Base-by-base conservation (phyloP, 1,140 invertebrate species). In the Carposina sasakii region DNA sequence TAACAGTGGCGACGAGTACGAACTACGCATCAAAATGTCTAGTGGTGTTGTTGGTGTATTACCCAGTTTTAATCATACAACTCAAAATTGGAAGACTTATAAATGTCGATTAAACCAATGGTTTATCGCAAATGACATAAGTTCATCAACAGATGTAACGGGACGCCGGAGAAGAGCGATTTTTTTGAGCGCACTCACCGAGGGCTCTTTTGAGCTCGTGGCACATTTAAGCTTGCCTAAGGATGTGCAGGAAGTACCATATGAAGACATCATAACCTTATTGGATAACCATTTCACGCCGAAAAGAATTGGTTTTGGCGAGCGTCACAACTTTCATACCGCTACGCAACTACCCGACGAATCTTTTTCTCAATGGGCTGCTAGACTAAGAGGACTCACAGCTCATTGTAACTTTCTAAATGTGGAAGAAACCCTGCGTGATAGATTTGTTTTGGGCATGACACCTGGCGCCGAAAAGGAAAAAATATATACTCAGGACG, bases 241-340 rank as follows among this genome's bases (percentile, higher is more conserved):
- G 1, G 21, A 34, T 6, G 8, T 52, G 2, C 41, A 52, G n/a
- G 22, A 44, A 15, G 17, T 19, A 8, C 23, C 21, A 10, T 44
- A 39, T 28, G 19, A 36, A 2, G 17, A 9, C 8, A 17, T 45
- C 2, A 4, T 44, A 10, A 23, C 13, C 28, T 16, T 45, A 16
- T 30, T 44, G 2, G 41, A 52, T 13, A 17, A 19, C 6, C 41
- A 52, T 30, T 52, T 52, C 16, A 28, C 3, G 5, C 31, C 31
- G 3, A 33, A 33, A 13, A 33, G 13, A 15, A n/a, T 8, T 33
- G 8, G 9, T 13, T 52, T 52, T 31, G 49, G 30, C 6, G 41
- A 45, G 4, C 41, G 33, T 9, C 31, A 22, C 10, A 21, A 6
- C 5, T 49, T 49, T 34, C 19, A 33, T 19, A 19, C 21, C 9